Evolutionary conservation across 2,888 invertebrate genomes (phyloP), one percentile per base, ranked within the genome.

Genomic region (Saturnia japonica): DNA sequence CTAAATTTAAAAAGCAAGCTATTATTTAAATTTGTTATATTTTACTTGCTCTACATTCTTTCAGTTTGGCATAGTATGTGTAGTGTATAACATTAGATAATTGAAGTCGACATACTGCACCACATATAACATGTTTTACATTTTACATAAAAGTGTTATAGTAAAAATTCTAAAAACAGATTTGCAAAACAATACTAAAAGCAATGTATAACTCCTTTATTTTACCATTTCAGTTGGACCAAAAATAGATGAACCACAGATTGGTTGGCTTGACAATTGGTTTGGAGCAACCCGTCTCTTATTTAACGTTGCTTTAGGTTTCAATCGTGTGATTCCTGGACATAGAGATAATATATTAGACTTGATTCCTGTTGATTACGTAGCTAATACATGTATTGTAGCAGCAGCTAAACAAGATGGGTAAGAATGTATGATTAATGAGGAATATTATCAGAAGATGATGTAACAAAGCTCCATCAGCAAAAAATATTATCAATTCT

Each of bases 341-440:
- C 47, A 47, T 16, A 47, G 16, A 47, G 16, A 47, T 47, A 3
- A 16, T 47, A 16, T 47, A 47, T 2, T 47, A 47, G 47, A 70
- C 42, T 9, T 70, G 16, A 70, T 70, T 14, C 70, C 70, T 0
- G 66, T 70, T 22, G 70, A 70, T 54, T 70, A 70, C 19, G 66
- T 54, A 9, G 66, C 40, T n/a, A 70, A 70, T 25, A 64, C 66
- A 12, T 66, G 66, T 51, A 54, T 70, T 25, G 66, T 70, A 22
- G 70, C 70, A 22, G 62, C 69, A 43, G 62, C 62, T 34, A 62
- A 28, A 42, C 28, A 45, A 43, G 45, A 69, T 4, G 28, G 62
- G 69, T 69, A 69, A 45, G 22, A 19, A 34, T 19, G 16, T 16
- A 40, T 14, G 19, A 40, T 9, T 64, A 34, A 19, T 19, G 16